Evolutionary conservation across 2,113 vertebrate genomes (phyloP), one percentile per base, ranked within the genome.

Genomic region (Spea multiplicata): DNA sequence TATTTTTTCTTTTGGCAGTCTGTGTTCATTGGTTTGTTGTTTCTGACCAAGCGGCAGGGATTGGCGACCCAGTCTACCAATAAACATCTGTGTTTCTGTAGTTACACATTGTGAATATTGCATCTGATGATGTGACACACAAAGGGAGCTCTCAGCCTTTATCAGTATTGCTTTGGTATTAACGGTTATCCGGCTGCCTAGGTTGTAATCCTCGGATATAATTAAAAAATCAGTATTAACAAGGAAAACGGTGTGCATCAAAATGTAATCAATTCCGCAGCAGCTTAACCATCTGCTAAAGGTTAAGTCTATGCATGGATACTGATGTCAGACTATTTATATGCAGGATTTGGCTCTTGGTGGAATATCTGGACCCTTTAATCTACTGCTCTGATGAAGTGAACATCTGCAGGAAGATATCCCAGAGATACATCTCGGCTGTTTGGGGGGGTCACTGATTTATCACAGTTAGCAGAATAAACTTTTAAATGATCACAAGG

Each of bases 251-350:
- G 90, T 92, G 87, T 90, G 91, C 89, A 88, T 88, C 89, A 89
- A 92, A 94, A 93, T 93, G 93, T 93, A 94, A 94, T 95, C 93
- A 95, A 93, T 93, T 93, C 93, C 90, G 90, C 85, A 89, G 92
- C 90, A 94, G 94, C 93, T 96, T 96, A 96, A 95, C 94, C 95
- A 96, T 95, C 95, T 96, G 95, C 89, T 95, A 88, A 91, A 95
- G 94, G 93, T 95, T 95, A 95, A 94, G 90, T 91, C 92, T 87
- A 82, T 83, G 87, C 91, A 85, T 91, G 91, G 92, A 92, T 92
- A 90, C 90, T 90, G 89, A 90, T 90, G 88, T 86, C 86, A 86
- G 88, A 89, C 90, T 89, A 90, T 91, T 90, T 88, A 91, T 91
- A 88, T 84, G 88, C 88, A 84, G 85, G 89, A 89, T 92, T 93